Evolutionary conservation across 2,888 invertebrate genomes (phyloP).

Genomic region (Diogma glabrata): DNA sequence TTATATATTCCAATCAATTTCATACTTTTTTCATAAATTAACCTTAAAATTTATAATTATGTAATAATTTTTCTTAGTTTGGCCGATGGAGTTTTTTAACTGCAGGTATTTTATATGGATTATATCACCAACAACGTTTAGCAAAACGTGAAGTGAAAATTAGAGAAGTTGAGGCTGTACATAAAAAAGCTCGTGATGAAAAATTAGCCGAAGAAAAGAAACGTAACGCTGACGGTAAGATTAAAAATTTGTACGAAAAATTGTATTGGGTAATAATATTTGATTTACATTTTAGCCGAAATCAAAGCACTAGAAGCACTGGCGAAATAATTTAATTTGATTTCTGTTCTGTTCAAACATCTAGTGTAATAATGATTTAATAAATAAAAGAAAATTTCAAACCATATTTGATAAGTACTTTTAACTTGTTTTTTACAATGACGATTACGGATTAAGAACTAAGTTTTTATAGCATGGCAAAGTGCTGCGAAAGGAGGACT

Average conservation of each 20-base stretch:
- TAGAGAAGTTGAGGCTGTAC: constrained; percentile 54
- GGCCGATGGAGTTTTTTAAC: constrained; percentile 68
- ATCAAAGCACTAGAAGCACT: constrained; percentile 3
- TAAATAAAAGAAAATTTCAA: too few relatives aligned
- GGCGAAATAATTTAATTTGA: constrained; percentile 5
- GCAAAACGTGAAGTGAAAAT: constrained; percentile 51
- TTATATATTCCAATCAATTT: background rate
- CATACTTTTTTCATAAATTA: background rate
- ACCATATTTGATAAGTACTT: too few relatives aligned
- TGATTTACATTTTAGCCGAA: constrained; percentile 2
- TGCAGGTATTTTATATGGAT: constrained; percentile 63
- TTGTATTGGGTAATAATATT: too few relatives aligned
- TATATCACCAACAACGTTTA: constrained; percentile 56
- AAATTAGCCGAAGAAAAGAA: constrained; percentile 63
- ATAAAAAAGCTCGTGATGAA: constrained; percentile 55
- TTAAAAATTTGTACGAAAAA: too few relatives aligned
- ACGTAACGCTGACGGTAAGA: constrained; percentile 45
- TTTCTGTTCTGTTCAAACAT: too few relatives aligned
- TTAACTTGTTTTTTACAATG: too few relatives aligned
- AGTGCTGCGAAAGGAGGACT: too few relatives aligned
- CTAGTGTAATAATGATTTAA: too few relatives aligned
- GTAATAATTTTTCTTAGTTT: constrained; percentile 43
- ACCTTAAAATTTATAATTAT: constrained; percentile 8
- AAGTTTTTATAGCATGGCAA: too few relatives aligned
- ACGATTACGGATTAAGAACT: too few relatives aligned